phyloP scores from a whole-genome alignment of 2,888 invertebrate species.

The Microctonus brassicae region DNA sequence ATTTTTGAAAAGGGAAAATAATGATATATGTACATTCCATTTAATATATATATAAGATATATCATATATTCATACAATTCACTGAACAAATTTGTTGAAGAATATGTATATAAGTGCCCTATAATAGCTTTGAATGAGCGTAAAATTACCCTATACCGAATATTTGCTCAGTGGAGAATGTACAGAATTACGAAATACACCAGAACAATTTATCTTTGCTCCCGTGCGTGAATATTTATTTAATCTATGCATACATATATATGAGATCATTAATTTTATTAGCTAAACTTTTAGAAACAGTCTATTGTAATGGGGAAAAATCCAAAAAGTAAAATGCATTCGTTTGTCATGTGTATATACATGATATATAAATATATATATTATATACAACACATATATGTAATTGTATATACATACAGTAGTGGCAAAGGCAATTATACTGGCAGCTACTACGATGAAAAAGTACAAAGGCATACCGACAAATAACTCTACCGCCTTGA shows the following conservation, averaged over 20 bases:
- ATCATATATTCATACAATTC: neutral
- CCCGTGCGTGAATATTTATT: neutral
- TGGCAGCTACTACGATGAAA: slow-evolving; percentile 12
- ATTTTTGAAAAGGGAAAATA: neutral
- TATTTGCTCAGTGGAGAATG: neutral
- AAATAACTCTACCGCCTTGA: slow-evolving; percentile 37
- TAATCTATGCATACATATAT: neutral
- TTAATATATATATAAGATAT: neutral
- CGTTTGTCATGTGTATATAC: neutral
- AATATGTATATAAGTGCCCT: neutral
- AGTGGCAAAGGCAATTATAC: slow-evolving; percentile 9
- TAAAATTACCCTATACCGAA: neutral
- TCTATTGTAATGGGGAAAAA: neutral
- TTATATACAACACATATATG: neutral
- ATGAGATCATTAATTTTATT: neutral
- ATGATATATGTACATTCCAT: neutral
- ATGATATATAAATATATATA: neutral
- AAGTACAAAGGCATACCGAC: slow-evolving; percentile 36
- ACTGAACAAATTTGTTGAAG: neutral
- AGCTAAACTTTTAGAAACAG: neutral
- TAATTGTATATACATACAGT: neutral
- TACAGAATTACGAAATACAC: neutral
- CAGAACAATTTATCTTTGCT: neutral
- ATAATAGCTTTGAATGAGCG: neutral
- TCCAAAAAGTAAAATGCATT: neutral